These are phyloP conservation scores for Pseudeuparius sepicola DNA, from an alignment of 2,888 invertebrate genomes.

Conservation along the genomic window DNA sequence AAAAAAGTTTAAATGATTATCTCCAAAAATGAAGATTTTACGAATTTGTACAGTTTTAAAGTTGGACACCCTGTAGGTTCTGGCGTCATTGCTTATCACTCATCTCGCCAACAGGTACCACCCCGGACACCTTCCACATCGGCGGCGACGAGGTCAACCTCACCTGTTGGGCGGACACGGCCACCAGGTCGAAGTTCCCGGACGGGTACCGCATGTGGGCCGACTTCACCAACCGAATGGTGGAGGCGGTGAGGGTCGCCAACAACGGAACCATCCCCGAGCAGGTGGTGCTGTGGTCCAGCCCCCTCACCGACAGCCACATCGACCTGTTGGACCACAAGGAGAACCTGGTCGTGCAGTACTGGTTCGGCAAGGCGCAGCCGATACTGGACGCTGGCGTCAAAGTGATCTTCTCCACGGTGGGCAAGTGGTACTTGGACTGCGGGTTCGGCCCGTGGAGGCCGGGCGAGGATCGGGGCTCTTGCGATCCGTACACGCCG, in stretches of 20 bases:
- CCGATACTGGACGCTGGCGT: conserved; percentile 62
- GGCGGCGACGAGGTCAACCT: conserved; percentile 71
- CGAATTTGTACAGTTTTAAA: no score
- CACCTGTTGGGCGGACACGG: conserved; percentile 54
- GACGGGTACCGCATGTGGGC: conserved; percentile 63
- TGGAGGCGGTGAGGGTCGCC: conserved; percentile 48
- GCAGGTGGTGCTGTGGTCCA: conserved; percentile 62
- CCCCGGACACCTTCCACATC: conserved; percentile 70
- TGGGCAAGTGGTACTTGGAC: conserved; percentile 77
- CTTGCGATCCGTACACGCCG: conserved; percentile 72
- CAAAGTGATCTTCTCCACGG: conserved; percentile 67
- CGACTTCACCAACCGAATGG: conserved; percentile 54
- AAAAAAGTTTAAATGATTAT: no score
- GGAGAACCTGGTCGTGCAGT: conserved; percentile 55
- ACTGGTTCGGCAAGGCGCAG: conserved; percentile 66
- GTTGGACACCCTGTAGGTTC: no score
- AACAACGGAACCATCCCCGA: conserved; percentile 44
- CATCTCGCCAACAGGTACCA: no score
- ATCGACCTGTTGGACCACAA: conserved; percentile 20
- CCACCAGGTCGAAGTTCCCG: conserved; percentile 37
- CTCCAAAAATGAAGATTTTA: no score
- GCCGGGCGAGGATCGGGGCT: conserved; percentile 58
- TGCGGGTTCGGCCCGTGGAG: conserved; percentile 80
- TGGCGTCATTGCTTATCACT: no score
- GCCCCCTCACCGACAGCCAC: conserved; percentile 51